These are phyloP conservation scores for Spea bombifrons DNA, from an alignment of 2,113 vertebrate species.

Conservation along the genomic window DNA sequence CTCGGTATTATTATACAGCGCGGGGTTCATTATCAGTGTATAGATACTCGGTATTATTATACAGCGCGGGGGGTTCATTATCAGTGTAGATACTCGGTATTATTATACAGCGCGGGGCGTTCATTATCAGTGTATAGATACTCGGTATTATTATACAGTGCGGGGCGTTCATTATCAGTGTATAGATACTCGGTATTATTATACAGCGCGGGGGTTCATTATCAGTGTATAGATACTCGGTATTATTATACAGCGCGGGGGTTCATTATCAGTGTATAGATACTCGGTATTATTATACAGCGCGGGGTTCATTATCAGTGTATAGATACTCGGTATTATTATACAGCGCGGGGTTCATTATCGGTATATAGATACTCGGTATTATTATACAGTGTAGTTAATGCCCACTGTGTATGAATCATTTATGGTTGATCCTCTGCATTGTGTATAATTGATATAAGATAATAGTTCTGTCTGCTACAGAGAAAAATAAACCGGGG, in stretches of 20 bases:
- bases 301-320: neutral
- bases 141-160: neutral
- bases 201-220: neutral
- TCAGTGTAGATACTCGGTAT: neutral
- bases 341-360: conserved; percentile 1
- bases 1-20: neutral
- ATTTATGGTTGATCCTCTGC: too few species aligned
- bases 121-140: conserved; percentile 1
- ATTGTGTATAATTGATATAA: too few species aligned
- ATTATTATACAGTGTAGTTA: neutral
- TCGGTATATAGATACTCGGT: neutral
- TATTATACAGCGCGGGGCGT: neutral
- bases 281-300: neutral
- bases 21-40: neutral
- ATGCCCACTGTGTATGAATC: too few species aligned
- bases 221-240: neutral
- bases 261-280: neutral
- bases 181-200: neutral
- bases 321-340: neutral
- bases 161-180: too few species aligned
- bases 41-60: neutral
- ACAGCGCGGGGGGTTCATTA: too few species aligned
- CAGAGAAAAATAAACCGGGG: too few species aligned
- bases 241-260: neutral
- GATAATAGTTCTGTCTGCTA: too few species aligned